phyloP scores from a whole-genome alignment of 2,888 invertebrate species.

The Atrina japonica region DNA sequence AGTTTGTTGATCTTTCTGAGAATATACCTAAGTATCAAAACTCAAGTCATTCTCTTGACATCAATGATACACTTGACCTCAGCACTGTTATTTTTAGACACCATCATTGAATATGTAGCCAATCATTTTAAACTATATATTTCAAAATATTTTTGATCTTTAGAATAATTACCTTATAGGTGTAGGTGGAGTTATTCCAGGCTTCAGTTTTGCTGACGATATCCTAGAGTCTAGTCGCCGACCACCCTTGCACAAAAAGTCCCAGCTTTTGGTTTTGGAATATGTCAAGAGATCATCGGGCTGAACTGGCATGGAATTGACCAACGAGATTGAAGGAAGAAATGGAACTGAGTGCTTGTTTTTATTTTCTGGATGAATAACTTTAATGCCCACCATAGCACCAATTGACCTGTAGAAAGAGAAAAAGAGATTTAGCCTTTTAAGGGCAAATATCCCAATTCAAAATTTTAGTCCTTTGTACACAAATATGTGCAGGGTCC shows the following conservation, averaged over 20 bases:
- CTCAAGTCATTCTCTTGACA: too few species aligned
- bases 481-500: too few species aligned
- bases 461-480: too few species aligned
- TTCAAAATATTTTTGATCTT: too few species aligned
- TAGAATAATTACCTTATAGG: constrained; percentile 20
- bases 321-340: constrained; percentile 77
- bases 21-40: too few species aligned
- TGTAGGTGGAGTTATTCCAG: constrained; percentile 21
- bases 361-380: constrained; percentile 30
- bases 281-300: constrained; percentile 75
- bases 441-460: too few species aligned
- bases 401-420: constrained; percentile 19
- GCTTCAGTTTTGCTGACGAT: constrained; percentile 70
- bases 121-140: too few species aligned
- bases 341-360: constrained; percentile 58
- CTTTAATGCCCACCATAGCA: constrained; percentile 21
- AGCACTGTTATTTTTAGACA: too few species aligned
- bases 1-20: too few species aligned
- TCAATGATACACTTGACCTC: too few species aligned
- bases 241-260: constrained; percentile 70
- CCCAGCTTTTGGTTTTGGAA: constrained; percentile 70
- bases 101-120: too few species aligned
- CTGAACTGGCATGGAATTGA: constrained; percentile 77
- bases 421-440: not conserved
- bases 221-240: constrained; percentile 67